Base-by-base conservation (phyloP, 2,797 vertebrate species). In the Leptoclinus maculatus region DNA sequence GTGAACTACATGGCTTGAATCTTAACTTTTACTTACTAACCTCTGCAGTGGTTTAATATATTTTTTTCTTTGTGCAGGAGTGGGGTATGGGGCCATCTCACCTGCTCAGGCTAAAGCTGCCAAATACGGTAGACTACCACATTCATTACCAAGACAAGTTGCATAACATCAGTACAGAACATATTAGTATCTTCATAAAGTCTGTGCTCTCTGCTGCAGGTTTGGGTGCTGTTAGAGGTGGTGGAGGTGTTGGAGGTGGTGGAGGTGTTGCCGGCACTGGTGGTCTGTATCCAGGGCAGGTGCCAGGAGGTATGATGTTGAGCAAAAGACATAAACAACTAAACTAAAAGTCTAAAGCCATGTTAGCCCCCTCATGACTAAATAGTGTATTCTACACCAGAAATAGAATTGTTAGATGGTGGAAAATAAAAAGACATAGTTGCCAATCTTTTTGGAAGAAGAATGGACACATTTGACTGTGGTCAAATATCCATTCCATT, bases 91-190 rank as follows among this genome's bases (percentile, higher is more conserved):
- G 0, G 96, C 92, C 54, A 87, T 95, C 21, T 95, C 95, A 66
- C 89, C 86, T 57, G 96, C 95, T 68, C 97, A 97, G 82, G 96
- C 96, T 43, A 98, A 95, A 94, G 96, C 96, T 90, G 96, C 96
- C 59, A 97, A 97, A 94, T 97, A 95, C 0, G 96, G 97, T 98
- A 83, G 2, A 3, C 9, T 36, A 85, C 93, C 3, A 29, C 21
- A 66, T 27, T 71, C 4, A 89, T 56, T 27, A 21, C 36, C 23
- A 60, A 53, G 2, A 81, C n/a, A 79, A 38, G 29, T 57, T 67
- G 29, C 54, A 34, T 51, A n/a, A 64, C 7, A 66, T n/a, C 21
- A 68, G 23, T 19, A 9, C 5, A 51, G 4, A 62, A 57, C 1
- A 19, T 39, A 29, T 58, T 49, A 53, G 39, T 47, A 19, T 63